Percentiles rank a stretch among this genome's conserved stretches.
phyloP scores from a whole-genome alignment of 2,113 vertebrate species.

The Monopterus albus region DNA sequence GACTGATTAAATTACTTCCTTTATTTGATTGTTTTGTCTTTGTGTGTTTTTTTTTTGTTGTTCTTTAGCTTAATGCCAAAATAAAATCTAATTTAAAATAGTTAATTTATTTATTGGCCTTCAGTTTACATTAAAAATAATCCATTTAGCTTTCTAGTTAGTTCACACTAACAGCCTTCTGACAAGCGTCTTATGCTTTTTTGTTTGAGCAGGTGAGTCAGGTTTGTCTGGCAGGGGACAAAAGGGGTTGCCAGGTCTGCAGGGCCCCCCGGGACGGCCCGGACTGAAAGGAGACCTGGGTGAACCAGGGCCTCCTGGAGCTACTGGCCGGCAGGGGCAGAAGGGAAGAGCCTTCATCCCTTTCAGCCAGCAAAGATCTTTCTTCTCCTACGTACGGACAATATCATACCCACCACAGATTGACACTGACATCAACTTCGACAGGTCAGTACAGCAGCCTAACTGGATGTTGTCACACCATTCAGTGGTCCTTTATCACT shows the following conservation, averaged over 20 bases:
- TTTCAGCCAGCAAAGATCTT: neutral
- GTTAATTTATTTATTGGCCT: too few species aligned
- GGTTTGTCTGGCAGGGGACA: neutral
- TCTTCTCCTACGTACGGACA: slow-evolving; percentile 52
- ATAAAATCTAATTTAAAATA: too few species aligned
- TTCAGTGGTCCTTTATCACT: too few species aligned
- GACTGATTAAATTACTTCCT: too few species aligned
- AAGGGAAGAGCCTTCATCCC: slow-evolving; percentile 46
- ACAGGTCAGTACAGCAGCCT: slow-evolving; percentile 56
- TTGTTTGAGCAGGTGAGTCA: slow-evolving; percentile 52
- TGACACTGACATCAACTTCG: slow-evolving; percentile 24
- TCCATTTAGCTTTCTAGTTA: too few species aligned
- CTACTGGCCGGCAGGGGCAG: neutral
- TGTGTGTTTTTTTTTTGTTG: too few species aligned
- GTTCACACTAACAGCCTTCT: too few species aligned
- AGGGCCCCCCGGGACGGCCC: slow-evolving; percentile 54
- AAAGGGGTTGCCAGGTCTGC: slow-evolving; percentile 21
- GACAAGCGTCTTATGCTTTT: neutral
- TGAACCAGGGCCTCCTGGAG: neutral
- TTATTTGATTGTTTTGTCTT: too few species aligned
- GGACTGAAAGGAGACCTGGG: slow-evolving; percentile 64
- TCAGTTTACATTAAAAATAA: too few species aligned
- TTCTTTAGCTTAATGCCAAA: too few species aligned
- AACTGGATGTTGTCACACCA: too few species aligned
- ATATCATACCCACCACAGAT: accelerated